Evolutionary conservation across 2,888 invertebrate genomes (phyloP).

Genomic region (Xanthostigma xanthostigma): DNA sequence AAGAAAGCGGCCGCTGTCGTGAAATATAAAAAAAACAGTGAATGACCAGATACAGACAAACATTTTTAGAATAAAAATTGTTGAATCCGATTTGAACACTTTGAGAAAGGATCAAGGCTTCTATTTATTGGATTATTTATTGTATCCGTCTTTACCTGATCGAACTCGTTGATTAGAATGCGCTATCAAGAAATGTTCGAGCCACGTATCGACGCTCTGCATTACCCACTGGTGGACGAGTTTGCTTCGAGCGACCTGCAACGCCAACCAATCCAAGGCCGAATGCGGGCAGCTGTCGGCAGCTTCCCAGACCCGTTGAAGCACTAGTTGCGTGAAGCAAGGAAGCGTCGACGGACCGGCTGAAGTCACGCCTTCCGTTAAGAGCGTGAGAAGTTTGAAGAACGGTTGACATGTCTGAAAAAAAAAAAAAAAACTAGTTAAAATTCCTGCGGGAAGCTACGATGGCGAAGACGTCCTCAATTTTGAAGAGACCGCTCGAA

Average conservation of each 20-base stretch:
- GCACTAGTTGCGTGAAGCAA: constrained; percentile 77
- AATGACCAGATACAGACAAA: neutral
- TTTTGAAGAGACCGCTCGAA: too few relatives aligned
- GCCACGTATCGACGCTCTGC: constrained; percentile 83
- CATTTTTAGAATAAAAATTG: too few relatives aligned
- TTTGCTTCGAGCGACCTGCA: constrained; percentile 75
- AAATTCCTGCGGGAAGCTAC: neutral
- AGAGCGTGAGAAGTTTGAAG: constrained; percentile 76
- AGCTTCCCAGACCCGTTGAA: constrained; percentile 79
- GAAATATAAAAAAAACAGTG: neutral
- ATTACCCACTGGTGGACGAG: constrained; percentile 83
- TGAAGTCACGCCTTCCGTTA: constrained; percentile 54
- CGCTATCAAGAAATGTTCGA: constrained; percentile 75
- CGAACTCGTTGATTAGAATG: constrained; percentile 77
- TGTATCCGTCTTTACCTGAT: constrained; percentile 41
- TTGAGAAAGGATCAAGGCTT: too few relatives aligned
- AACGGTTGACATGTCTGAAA: constrained; percentile 70
- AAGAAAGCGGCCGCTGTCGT: constrained; percentile 70
- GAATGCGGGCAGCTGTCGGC: constrained; percentile 85
- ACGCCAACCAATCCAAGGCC: constrained; percentile 80
- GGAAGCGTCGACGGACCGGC: constrained; percentile 65
- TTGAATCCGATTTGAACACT: too few relatives aligned
- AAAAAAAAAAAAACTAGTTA: constrained; percentile 15
- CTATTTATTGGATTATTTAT: too few relatives aligned
- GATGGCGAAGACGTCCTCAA: too few relatives aligned